Percentiles rank a stretch among this genome's conserved stretches.
These are phyloP conservation scores for Catonia carolina DNA, from an alignment of 2,888 invertebrate species.

Conservation along the genomic window DNA sequence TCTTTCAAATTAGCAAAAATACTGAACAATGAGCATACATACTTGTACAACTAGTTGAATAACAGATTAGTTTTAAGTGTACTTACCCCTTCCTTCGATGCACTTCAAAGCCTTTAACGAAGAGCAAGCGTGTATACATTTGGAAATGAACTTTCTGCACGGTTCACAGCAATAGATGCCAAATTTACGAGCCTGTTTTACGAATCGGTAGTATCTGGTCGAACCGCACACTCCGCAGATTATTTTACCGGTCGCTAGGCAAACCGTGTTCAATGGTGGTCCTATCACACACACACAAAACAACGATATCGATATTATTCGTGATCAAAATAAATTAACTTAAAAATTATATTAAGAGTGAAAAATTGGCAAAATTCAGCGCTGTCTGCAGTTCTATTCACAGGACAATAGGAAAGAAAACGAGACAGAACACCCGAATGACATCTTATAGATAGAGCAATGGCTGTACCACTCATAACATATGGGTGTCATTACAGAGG, in stretches of 20 bases:
- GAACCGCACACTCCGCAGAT: conserved; percentile 76
- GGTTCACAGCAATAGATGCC: conserved; percentile 79
- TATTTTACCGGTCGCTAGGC: conserved; percentile 45
- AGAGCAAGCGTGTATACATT: conserved; percentile 16
- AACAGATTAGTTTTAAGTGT: no score
- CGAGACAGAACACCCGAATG: no score
- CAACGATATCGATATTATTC: neutral
- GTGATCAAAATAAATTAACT: neutral
- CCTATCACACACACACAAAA: neutral
- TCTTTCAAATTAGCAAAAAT: no score
- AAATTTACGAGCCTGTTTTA: conserved; percentile 73
- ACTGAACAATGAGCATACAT: no score
- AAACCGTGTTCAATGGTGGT: conserved; percentile 19
- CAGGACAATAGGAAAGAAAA: conserved; percentile 7
- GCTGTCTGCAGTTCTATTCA: no score
- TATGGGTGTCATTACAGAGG: no score
- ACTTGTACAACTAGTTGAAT: no score
- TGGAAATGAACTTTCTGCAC: conserved; percentile 73
- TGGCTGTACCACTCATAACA: no score
- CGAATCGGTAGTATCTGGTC: conserved; percentile 65
- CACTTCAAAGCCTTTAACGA: conserved; percentile 27
- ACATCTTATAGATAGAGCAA: no score
- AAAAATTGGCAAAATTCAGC: no score
- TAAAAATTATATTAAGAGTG: neutral
- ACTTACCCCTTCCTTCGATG: conserved; percentile 37